phyloP scores from a whole-genome alignment of 2,797 vertebrate genomes.

The Capromys pilorides region DNA sequence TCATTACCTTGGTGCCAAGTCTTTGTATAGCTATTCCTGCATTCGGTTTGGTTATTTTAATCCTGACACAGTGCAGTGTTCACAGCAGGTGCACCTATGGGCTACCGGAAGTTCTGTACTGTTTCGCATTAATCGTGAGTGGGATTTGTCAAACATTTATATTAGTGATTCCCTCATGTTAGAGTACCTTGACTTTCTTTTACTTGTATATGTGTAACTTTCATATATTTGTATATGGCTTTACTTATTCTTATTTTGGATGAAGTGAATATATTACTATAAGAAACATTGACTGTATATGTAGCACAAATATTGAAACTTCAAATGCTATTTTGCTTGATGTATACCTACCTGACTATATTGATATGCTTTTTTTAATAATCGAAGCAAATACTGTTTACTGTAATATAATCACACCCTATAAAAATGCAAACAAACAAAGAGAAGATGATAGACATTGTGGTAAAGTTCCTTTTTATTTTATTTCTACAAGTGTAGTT shows the following conservation, averaged over 20 bases:
- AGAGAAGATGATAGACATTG: neutral
- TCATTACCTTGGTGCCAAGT: neutral
- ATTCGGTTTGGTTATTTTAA: neutral
- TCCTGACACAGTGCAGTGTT: neutral
- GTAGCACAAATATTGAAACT: neutral
- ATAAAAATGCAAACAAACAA: neutral
- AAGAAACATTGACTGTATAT: neutral
- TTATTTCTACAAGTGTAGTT: neutral
- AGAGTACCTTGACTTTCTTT: neutral
- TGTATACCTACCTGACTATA: neutral
- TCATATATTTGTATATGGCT: neutral
- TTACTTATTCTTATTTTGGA: neutral
- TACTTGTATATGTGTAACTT: neutral
- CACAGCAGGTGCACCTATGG: neutral
- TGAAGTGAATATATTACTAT: neutral
- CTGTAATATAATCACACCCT: neutral
- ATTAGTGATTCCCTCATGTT: neutral
- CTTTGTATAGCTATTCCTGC: neutral
- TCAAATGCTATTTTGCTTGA: neutral
- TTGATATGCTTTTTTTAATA: neutral
- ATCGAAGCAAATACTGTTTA: neutral
- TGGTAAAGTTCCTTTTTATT: neutral
- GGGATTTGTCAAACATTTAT: neutral
- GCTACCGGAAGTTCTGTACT: neutral
- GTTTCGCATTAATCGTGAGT: neutral